Evolutionary conservation across 2,797 vertebrate genomes (phyloP).

Genomic region (Somateria mollissima): DNA sequence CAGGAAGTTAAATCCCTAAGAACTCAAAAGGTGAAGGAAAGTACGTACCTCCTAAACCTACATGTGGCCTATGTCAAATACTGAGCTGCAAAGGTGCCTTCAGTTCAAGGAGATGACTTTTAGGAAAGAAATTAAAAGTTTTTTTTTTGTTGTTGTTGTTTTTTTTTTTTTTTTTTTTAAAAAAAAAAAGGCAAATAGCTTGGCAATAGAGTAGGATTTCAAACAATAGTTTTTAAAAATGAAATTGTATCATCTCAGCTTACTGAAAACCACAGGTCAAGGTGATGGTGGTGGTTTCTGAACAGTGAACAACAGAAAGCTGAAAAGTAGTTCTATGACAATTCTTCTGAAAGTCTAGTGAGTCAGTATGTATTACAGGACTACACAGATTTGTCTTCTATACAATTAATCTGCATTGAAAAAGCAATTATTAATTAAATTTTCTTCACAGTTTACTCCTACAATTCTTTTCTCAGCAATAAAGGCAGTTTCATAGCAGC

Average conservation of each 20-base stretch:
- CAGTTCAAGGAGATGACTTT: background rate
- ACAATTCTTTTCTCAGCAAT: background rate
- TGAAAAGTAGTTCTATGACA: background rate
- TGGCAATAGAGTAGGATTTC: background rate
- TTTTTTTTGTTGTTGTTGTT: too few relatives aligned
- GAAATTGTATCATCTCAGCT: background rate
- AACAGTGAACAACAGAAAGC: background rate
- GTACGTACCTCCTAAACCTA: background rate
- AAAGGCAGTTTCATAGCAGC: background rate
- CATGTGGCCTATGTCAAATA: background rate
- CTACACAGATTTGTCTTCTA: too few relatives aligned
- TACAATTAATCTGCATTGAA: background rate
- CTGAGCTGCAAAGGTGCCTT: background rate
- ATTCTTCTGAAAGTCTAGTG: background rate
- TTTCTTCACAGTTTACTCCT: background rate
- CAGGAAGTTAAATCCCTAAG: background rate
- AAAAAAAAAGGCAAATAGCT: background rate
- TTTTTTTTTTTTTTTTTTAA: too few relatives aligned
- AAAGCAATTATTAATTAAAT: background rate
- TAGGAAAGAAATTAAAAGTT: background rate
- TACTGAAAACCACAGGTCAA: background rate
- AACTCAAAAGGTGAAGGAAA: background rate
- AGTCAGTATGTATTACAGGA: background rate
- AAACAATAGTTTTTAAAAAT: background rate
- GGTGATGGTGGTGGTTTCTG: background rate